Conservation (phyloP, 2,797 vertebrate genomes). For the Enteromius paludinosus region DNA sequence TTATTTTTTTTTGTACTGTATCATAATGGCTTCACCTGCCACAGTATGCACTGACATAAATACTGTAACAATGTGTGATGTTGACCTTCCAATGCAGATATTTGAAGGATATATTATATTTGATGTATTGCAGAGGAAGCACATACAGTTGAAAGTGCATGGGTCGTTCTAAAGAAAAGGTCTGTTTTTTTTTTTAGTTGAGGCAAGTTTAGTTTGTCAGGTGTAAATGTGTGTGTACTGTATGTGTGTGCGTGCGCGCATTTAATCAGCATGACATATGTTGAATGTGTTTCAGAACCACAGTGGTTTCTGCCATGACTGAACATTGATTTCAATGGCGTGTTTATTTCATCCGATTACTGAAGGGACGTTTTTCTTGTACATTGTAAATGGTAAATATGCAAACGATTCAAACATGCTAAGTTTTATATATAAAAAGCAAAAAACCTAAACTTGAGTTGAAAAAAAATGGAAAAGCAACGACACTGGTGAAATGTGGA, state of each 20-base stretch:
- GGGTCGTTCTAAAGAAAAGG: constrained; percentile 67
- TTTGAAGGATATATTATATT: constrained; percentile 38
- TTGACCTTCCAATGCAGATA: constrained; percentile 56
- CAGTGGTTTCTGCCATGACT: constrained; percentile 70
- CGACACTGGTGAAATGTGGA: constrained; percentile 52
- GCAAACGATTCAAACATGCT: constrained; percentile 70
- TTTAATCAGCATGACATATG: constrained; percentile 75
- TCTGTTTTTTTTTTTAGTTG: constrained; percentile 64
- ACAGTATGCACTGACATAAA: constrained; percentile 53
- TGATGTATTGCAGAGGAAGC: constrained; percentile 62
- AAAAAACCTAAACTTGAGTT: constrained; percentile 41
- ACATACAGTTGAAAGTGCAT: constrained; percentile 66
- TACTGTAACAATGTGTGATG: constrained; percentile 46
- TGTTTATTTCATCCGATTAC: constrained; percentile 68
- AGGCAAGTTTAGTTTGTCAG: constrained; percentile 58
- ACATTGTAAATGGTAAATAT: constrained; percentile 74
- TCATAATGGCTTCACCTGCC: constrained; percentile 18
- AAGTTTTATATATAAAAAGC: constrained; percentile 61
- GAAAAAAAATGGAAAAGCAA: constrained; percentile 46
- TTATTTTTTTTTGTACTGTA: constrained; percentile 22
- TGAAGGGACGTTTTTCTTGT: constrained; percentile 67
- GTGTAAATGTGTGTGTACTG: constrained; percentile 61
- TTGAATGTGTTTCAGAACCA: constrained; percentile 85
- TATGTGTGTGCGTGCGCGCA: constrained; percentile 4
- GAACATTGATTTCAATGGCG: constrained; percentile 66